Base-by-base conservation (phyloP, 2,888 invertebrate species). In the Macrosiphum euphorbiae region DNA sequence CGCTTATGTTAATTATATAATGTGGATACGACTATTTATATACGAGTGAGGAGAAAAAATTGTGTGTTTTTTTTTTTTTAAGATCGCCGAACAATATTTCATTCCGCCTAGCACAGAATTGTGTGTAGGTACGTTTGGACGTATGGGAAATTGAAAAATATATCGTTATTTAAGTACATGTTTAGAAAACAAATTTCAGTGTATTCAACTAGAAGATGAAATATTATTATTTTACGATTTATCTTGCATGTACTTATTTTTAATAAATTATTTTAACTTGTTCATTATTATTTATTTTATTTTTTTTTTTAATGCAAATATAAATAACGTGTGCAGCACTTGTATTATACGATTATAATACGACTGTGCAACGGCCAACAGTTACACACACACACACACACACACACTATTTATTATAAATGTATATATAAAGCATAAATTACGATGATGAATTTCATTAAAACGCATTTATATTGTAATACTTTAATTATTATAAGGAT, bases 161-260 rank as follows among this genome's bases (percentile, higher is more conserved):
- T 78, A 78, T 78, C 78, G 35, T 35, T 78, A 78, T 78, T 78
- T 78, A 78, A 78, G 35, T 50, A n/a, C 88, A 52, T 52, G 88
- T 50, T 52, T 35, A 28, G n/a, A 52, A 88, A 50, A 52, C 35
- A 88, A 88, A 20, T 24, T 88, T 52, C 55, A 26, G 88, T 88
- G 24, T 44, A 58, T 44, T 85, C 85, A 88, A 88, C 52, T 52
- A 52, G 87, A 52, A 88, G 50, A 52, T 35, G 20, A 88, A 52
- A 52, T 88, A 88, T 50, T 88, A 88, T 50, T 50, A 87, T 88
- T 35, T n/a, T 88, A 88, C 52, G 10, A 88, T 88, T n/a, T 88
- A 88, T 88, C 52, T n/a, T 35, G 8, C 4, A 52, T 24, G 50
- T 88, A 52, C n/a, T 88, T 88, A 88, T 88, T 88, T 88, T n/a